Conservation (phyloP, 2,888 invertebrate genomes). For the Urechis unicinctus region DNA sequence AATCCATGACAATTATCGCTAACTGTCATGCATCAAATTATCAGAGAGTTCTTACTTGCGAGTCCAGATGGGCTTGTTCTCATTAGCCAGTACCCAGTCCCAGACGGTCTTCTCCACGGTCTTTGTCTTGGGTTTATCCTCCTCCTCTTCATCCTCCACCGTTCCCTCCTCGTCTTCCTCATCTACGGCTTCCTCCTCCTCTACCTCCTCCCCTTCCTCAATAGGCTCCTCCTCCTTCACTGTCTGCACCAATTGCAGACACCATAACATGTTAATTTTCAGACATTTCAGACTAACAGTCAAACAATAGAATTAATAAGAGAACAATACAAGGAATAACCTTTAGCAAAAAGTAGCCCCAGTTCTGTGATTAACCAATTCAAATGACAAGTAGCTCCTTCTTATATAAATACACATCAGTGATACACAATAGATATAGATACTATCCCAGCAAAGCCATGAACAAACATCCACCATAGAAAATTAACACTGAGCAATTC, state of each 20-base stretch:
- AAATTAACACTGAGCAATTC: too few relatives aligned
- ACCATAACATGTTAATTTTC: conserved; percentile 1
- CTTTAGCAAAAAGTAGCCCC: neutral
- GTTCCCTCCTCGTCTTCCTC: conserved; percentile 65
- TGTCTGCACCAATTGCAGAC: conserved; percentile 53
- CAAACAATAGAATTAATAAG: neutral
- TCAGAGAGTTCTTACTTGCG: conserved; percentile 63
- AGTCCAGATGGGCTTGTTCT: conserved; percentile 98
- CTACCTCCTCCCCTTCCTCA: conserved; percentile 75
- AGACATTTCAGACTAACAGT: neutral
- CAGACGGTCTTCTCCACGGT: conserved; percentile 87
- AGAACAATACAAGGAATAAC: neutral
- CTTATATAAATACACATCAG: too few relatives aligned
- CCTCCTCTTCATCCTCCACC: conserved; percentile 48
- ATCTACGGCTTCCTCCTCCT: conserved; percentile 58
- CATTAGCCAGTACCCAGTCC: conserved; percentile 96
- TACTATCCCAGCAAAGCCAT: too few relatives aligned
- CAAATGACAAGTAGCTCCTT: too few relatives aligned
- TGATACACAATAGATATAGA: too few relatives aligned
- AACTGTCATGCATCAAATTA: neutral
- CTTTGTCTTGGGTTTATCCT: conserved; percentile 66
- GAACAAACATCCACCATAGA: too few relatives aligned
- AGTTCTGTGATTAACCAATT: neutral
- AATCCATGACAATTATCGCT: too few relatives aligned
- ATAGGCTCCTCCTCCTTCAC: conserved; percentile 74